phyloP scores from a whole-genome alignment of 2,888 invertebrate genomes.

The Amiota mariae region DNA sequence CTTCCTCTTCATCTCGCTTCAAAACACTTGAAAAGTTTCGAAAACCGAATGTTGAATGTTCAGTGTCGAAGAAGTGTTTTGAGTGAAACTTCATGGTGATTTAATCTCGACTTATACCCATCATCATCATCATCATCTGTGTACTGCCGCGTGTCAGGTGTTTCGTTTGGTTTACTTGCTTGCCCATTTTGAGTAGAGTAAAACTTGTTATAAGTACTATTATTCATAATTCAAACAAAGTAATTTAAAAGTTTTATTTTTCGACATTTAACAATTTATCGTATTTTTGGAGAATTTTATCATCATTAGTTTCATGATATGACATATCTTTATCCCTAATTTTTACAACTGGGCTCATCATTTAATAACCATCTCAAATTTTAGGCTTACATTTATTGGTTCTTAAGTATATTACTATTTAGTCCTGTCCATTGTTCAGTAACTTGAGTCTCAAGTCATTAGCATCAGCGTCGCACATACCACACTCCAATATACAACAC shows the following conservation, averaged over 20 bases:
- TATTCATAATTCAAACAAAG: background rate
- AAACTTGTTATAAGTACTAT: background rate
- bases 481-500: too few species aligned
- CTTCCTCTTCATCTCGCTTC: constrained; percentile 11
- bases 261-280: background rate
- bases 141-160: background rate
- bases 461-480: too few species aligned
- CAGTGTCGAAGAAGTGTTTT: background rate
- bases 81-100: background rate
- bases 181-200: background rate
- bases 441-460: too few species aligned
- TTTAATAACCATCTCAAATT: too few species aligned
- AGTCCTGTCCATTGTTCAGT: too few species aligned
- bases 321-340: background rate
- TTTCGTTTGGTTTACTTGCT: background rate
- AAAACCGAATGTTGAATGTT: background rate
- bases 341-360: too few species aligned
- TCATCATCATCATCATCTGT: background rate
- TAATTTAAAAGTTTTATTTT: constrained; percentile 14
- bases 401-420: too few species aligned
- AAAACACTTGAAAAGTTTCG: constrained; percentile 23
- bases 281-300: background rate
- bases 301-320: background rate
- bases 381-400: too few species aligned
- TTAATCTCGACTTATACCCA: background rate